A percentile compares a stretch with the other conserved stretches of the same genome.
These are phyloP conservation scores for Lipotes vexillifer DNA, from an alignment of 2,113 vertebrate species.

Conservation along the genomic window DNA sequence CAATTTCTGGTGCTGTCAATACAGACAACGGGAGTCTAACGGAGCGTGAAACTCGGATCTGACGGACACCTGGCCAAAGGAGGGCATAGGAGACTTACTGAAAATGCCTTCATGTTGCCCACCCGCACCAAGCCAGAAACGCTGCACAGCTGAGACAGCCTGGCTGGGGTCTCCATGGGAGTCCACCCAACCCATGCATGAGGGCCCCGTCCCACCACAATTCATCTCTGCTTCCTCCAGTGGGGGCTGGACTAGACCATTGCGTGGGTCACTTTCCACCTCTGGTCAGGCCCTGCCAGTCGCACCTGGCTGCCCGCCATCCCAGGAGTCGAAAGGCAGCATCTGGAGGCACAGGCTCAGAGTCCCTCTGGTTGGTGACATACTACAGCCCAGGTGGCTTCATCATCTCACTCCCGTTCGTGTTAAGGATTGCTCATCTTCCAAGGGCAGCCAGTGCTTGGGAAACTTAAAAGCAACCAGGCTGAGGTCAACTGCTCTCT, in stretches of 20 bases:
- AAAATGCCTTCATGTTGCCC: neutral
- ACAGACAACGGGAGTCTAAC: neutral
- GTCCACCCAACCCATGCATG: neutral
- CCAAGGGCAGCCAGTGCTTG: neutral
- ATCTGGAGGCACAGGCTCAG: neutral
- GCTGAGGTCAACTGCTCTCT: neutral
- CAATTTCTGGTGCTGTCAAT: neutral
- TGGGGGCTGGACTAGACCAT: neutral
- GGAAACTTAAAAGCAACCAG: neutral
- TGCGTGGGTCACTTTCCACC: neutral
- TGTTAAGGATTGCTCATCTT: neutral
- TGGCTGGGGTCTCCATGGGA: neutral
- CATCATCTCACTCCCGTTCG: neutral
- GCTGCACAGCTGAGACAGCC: neutral
- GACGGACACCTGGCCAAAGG: neutral
- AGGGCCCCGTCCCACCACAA: neutral
- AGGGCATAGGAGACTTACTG: neutral
- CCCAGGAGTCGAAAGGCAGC: neutral
- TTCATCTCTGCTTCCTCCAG: neutral
- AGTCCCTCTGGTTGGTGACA: neutral
- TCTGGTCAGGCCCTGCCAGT: neutral
- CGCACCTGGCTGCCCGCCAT: neutral
- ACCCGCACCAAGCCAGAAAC: accelerated
- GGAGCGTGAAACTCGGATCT: neutral
- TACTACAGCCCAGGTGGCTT: neutral